Base-by-base conservation (phyloP, 2,113 vertebrate genomes). In the Ptilonorhynchus violaceus region DNA sequence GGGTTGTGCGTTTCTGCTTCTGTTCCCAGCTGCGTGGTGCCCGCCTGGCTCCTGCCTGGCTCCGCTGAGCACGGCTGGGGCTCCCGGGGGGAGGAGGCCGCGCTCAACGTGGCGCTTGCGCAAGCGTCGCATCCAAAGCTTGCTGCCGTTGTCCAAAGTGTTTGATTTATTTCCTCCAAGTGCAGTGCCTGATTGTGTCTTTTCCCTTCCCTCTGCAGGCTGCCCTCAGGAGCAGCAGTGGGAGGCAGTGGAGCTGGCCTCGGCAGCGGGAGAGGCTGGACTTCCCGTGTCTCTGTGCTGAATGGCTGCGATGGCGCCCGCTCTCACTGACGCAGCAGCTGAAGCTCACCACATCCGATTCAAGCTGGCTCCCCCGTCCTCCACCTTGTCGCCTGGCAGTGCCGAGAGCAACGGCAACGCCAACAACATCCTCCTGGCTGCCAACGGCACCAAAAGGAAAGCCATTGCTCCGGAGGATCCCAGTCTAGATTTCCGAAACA, bases 231-330 rank as follows among this genome's bases (percentile, higher is more conserved):
- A 97, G 98, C 98, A 98, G 98, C 99, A 97, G 98, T 98, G 98
- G 98, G 98, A 98, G 98, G 98, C 98, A 95, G 98, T 98, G 99
- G 99, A 99, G 98, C 98, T 98, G 98, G 98, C 98, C 98, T 98
- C 97, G 79, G 98, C 98, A 97, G 96, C 89, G 89, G 97, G 97
- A 98, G 98, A 99, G 99, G 98, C 98, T 98, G 98, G 98, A 98
- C 98, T 98, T 98, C 98, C 99, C 98, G 98, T 98, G 98, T 98
- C 98, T 98, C 98, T 98, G 99, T 99, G 99, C 99, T 99, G 99
- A 99, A 99, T 99, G 99, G 99, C 99, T 99, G 99, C 99, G 98
- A 99, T 99, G 99, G 99, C 99, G 99, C 99, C 99, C 99, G 99
- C 99, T 99, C 99, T 99, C 98, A 99, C 99, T 98, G 99, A 99